phyloP scores from a whole-genome alignment of 2,888 invertebrate genomes.

The Mimumesa dahlbomi region DNA sequence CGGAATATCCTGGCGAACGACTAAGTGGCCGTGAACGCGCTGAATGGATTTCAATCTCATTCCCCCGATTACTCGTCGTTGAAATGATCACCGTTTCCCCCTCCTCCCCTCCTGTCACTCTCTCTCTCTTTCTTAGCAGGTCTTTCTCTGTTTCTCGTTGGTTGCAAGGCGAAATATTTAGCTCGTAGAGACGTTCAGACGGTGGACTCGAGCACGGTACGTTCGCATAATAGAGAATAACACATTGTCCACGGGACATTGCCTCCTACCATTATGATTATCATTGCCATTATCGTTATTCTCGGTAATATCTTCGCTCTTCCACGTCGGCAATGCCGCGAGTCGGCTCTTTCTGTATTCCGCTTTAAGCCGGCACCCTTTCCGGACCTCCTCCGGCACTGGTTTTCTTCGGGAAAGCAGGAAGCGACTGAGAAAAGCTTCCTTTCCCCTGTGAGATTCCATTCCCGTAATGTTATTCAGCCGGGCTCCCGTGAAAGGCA shows the following conservation, averaged over 20 bases:
- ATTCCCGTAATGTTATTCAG: slow-evolving; percentile 36
- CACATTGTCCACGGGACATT: slow-evolving; percentile 65
- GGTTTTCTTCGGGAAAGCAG: slow-evolving; percentile 22
- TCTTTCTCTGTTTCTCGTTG: slow-evolving; percentile 4
- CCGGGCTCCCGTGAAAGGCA: slow-evolving; percentile 20
- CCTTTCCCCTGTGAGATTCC: slow-evolving; percentile 27
- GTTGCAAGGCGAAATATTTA: slow-evolving; percentile 6
- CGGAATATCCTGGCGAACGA: slow-evolving; percentile 26
- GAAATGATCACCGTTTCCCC: slow-evolving; percentile 47
- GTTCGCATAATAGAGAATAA: slow-evolving; percentile 58
- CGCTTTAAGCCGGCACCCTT: slow-evolving; percentile 9
- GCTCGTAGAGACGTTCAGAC: slow-evolving; percentile 6
- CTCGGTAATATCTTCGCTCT: slow-evolving; percentile 52
- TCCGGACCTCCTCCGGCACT: slow-evolving; percentile 2
- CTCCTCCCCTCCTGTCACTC: too few relatives aligned
- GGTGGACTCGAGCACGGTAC: slow-evolving; percentile 8
- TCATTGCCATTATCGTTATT: slow-evolving; percentile 66
- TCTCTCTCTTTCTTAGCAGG: slow-evolving; percentile 3
- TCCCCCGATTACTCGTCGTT: slow-evolving; percentile 57
- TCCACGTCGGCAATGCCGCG: slow-evolving; percentile 7
- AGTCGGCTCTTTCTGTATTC: slow-evolving; percentile 4
- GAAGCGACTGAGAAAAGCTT: slow-evolving; percentile 23
- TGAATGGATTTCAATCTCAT: slow-evolving; percentile 67
- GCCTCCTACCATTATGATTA: slow-evolving; percentile 66
- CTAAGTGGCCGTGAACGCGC: slow-evolving; percentile 61